Evolutionary conservation across 2,797 vertebrate species (phyloP).

Genomic region (Agapornis canus): DNA sequence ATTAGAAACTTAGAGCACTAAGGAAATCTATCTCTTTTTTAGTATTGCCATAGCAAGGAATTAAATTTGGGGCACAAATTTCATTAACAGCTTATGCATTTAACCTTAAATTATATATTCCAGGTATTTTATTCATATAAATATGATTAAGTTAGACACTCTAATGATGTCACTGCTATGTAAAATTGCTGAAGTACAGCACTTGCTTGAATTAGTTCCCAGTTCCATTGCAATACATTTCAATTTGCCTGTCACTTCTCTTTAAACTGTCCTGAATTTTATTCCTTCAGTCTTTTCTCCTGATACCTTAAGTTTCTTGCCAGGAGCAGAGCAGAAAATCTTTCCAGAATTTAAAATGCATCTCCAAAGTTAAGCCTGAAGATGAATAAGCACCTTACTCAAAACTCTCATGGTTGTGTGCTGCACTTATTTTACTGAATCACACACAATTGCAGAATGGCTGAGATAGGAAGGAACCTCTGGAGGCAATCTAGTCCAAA

Average conservation of each 20-base stretch:
- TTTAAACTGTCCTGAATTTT: constrained; percentile 9
- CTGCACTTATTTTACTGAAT: background rate
- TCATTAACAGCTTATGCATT: background rate
- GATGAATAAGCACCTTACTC: background rate
- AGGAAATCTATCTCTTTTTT: background rate
- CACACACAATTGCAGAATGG: background rate
- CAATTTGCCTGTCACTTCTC: background rate
- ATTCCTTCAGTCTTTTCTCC: background rate
- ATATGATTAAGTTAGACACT: background rate
- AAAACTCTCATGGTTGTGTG: background rate
- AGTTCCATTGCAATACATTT: background rate
- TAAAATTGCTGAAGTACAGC: background rate
- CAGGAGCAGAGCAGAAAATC: background rate
- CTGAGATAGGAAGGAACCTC: background rate
- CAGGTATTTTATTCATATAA: background rate
- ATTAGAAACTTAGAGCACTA: background rate
- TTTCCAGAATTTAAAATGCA: background rate
- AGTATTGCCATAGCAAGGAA: background rate
- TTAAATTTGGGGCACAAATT: background rate
- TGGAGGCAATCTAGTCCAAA: background rate
- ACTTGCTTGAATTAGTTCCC: background rate
- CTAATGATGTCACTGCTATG: background rate
- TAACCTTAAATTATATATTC: background rate
- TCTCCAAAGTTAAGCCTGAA: background rate
- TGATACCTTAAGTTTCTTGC: background rate